Percentiles rank a stretch among this genome's conserved stretches.
Evolutionary conservation across 2,888 invertebrate species (phyloP).

Genomic region (Meiosimyza platycephala): DNA sequence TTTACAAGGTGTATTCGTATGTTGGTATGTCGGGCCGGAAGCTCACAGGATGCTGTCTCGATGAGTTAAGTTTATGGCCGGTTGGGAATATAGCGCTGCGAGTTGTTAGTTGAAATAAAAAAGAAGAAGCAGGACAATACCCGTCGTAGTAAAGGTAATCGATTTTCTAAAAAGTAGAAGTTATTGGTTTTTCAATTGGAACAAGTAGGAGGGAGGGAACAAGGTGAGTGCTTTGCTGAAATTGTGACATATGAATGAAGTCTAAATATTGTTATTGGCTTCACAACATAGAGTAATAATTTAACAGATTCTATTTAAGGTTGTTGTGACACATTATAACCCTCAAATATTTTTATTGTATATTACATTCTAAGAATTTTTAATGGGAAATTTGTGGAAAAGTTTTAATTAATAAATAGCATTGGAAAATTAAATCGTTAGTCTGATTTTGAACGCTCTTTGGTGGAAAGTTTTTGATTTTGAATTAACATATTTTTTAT

Average conservation of each 20-base stretch:
- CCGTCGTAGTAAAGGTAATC: background rate
- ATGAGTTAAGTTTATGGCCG: background rate
- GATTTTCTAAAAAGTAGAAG: constrained; percentile 3
- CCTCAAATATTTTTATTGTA: no score
- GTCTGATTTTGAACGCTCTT: no score
- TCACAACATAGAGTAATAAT: no score
- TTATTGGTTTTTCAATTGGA: background rate
- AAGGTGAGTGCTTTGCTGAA: background rate
- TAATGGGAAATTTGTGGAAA: no score
- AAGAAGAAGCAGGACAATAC: background rate
- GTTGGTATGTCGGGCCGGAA: background rate
- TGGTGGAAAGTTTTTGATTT: no score
- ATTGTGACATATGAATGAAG: constrained; percentile 7
- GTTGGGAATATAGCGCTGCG: background rate
- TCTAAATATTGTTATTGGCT: constrained; percentile 5
- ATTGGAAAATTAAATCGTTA: no score
- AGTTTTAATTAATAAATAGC: no score
- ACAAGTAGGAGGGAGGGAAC: background rate
- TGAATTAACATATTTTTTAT: no score
- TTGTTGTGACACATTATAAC: no score
- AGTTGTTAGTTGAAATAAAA: no score
- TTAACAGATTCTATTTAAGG: no score
- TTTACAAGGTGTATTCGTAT: background rate
- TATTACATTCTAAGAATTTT: no score
- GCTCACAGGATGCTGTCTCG: constrained; percentile 2